Base-by-base conservation (phyloP, 2,797 vertebrate species). In the Trachops cirrhosus region DNA sequence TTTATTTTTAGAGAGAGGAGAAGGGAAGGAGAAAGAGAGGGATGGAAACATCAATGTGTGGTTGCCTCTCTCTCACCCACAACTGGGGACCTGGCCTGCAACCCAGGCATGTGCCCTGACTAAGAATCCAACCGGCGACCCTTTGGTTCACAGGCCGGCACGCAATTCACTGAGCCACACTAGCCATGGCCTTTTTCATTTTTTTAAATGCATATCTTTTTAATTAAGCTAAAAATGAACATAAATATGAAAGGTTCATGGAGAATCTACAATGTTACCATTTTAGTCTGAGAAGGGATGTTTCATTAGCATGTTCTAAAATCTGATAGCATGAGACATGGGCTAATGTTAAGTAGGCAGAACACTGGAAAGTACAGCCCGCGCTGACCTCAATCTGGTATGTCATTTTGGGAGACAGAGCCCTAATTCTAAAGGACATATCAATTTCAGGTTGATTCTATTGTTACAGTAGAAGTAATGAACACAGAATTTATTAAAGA, bases 401-500 rank as follows among this genome's bases (percentile, higher is more conserved):
- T 29, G 94, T 22, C 26, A 78, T 73, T 85, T 97, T 87, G 85
- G 78, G 87, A 88, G 95, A 39, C 1, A 50, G 57, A 85, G 37
- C 34, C 48, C 86, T 94, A 73, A 95, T 93, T 92, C 68, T 86
- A 78, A 64, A 68, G 39, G 68, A 83, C 39, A 41, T 62, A 83
- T 26, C 62, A 50, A 1, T 95, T 95, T 64, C 79, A 93, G 90
- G 77, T 41, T 0, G 95, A 96, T 86, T 29, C 75, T 83, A 59
- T n/a, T 95, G 37, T 73, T 95, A 68, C 5, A 62, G 24, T 39
- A 74, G 64, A 95, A 86, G 34, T 50, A 91, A 67, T 85, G 67
- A 97, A 94, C 52, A 62, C 2, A 92, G 83, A 46, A 34, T 52
- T 93, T 52, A 57, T 74, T 16, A 57, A 96, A 94, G 32, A 83